Percentiles rank a stretch among this genome's conserved stretches.
Evolutionary conservation across 2,888 invertebrate species (phyloP).

Genomic region (Rotaria socialis): DNA sequence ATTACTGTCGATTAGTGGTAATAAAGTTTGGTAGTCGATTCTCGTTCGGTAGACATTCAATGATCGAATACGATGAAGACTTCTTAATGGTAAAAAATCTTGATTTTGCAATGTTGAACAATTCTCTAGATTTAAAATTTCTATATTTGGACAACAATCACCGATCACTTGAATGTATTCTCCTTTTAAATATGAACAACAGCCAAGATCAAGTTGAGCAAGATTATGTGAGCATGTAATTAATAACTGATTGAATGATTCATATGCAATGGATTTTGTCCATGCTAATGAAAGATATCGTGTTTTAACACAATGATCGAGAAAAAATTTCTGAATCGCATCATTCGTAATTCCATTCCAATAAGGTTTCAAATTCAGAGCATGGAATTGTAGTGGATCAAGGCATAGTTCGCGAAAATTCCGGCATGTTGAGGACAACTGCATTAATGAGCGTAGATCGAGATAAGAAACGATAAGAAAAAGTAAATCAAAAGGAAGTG

Average conservation of each 20-base stretch:
- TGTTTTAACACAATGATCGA: not conserved
- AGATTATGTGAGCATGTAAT: not conserved
- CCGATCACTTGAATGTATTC: not conserved
- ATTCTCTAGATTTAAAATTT: not conserved
- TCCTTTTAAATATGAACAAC: slow-evolving; percentile 2
- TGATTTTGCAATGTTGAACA: not conserved
- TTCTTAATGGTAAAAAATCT: slow-evolving; percentile 17
- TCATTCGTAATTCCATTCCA: not conserved
- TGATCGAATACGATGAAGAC: not conserved
- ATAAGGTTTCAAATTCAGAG: not conserved
- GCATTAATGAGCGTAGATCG: not conserved
- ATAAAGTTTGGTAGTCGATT: not conserved
- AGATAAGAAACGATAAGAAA: not conserved
- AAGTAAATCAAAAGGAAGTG: not conserved
- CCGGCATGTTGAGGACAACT: not conserved
- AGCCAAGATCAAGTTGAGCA: not conserved
- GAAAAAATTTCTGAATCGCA: not conserved
- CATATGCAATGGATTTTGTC: not conserved
- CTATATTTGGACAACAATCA: not conserved
- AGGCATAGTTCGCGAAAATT: not conserved
- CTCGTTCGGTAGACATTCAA: slow-evolving; percentile 10
- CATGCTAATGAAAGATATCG: slow-evolving; percentile 21
- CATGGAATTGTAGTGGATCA: slow-evolving; percentile 6
- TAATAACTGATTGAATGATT: not conserved
- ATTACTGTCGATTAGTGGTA: slow-evolving; percentile 13